Evolutionary conservation across 2,888 invertebrate species (phyloP).

Genomic region (Drosophila phalerata): DNA sequence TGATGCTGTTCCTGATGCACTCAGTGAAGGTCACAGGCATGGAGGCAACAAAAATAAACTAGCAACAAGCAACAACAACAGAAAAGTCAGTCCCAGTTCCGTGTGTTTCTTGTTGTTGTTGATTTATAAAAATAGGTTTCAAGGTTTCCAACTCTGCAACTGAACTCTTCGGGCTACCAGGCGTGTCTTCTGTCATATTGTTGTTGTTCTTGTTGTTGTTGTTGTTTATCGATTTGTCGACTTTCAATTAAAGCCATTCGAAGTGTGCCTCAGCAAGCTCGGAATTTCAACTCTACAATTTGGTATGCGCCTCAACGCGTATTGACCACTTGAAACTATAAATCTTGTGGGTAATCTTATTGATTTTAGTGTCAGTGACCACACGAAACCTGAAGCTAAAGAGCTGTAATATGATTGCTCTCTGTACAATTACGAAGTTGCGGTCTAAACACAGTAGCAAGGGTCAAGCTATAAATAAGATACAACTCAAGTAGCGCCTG

Average conservation of each 20-base stretch:
- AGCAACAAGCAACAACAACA: conserved; percentile 1
- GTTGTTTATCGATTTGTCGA: conserved; percentile 65
- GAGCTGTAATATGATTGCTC: conserved; percentile 6
- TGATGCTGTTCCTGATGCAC: conserved; percentile 45
- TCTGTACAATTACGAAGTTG: neutral
- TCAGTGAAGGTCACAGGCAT: conserved; percentile 64
- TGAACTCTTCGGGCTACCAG: conserved; percentile 34
- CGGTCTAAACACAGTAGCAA: conserved; percentile 17
- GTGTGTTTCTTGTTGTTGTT: conserved; percentile 27
- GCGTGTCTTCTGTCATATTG: conserved; percentile 1
- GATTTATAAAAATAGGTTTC: conserved; percentile 72
- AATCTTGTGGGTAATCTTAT: conserved; percentile 68
- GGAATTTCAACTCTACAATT: conserved; percentile 53
- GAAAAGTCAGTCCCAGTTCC: conserved; percentile 51
- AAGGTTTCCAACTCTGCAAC: conserved; percentile 59
- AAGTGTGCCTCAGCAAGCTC: conserved; percentile 56
- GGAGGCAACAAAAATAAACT: conserved; percentile 8
- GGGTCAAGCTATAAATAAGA: conserved; percentile 17
- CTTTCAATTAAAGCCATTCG: conserved; percentile 63
- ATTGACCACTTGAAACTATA: conserved; percentile 61
- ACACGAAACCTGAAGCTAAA: conserved; percentile 16
- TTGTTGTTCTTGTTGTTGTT: conserved; percentile 4
- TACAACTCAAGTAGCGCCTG: neutral
- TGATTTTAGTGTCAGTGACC: conserved; percentile 36
- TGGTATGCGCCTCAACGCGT: conserved; percentile 63